Evolutionary conservation across 2,888 invertebrate species (phyloP).

Genomic region (Pherbina coryleti): DNA sequence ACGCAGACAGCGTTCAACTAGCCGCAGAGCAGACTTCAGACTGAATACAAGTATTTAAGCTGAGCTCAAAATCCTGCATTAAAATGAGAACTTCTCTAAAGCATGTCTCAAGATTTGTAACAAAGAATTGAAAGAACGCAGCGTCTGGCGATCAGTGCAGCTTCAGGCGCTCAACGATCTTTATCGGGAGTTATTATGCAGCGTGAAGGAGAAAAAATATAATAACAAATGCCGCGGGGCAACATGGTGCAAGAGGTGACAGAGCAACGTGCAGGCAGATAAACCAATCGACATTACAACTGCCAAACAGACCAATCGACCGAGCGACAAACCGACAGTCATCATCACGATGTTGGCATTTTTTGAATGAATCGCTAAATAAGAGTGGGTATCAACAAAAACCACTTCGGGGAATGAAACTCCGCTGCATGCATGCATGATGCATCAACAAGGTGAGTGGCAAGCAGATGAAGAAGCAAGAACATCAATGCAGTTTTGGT

Average conservation of each 20-base stretch:
- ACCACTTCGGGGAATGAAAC: conserved; percentile 20
- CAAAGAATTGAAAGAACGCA: background rate
- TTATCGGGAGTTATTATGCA: background rate
- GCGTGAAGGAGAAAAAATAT: background rate
- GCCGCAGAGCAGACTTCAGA: conserved; percentile 5
- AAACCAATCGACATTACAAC: background rate
- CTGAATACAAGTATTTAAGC: background rate
- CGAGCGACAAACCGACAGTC: background rate
- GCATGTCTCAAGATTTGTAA: background rate
- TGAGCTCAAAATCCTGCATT: background rate
- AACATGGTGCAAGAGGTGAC: background rate
- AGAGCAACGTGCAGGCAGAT: background rate
- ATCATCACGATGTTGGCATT: conserved; percentile 24
- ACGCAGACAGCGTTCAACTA: background rate
- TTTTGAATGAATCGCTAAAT: conserved; percentile 27
- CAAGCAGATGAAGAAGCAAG: background rate
- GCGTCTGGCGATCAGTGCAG: conserved; percentile 11
- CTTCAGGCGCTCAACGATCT: conserved; percentile 18
- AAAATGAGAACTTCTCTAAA: background rate
- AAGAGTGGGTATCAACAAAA: conserved; percentile 24
- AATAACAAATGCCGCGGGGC: background rate
- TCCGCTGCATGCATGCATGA: background rate
- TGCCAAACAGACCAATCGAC: background rate
- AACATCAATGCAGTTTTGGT: background rate
- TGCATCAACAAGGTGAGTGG: background rate